phyloP scores from a whole-genome alignment of 2,113 vertebrate species.

The Gallinago paraguaiae region DNA sequence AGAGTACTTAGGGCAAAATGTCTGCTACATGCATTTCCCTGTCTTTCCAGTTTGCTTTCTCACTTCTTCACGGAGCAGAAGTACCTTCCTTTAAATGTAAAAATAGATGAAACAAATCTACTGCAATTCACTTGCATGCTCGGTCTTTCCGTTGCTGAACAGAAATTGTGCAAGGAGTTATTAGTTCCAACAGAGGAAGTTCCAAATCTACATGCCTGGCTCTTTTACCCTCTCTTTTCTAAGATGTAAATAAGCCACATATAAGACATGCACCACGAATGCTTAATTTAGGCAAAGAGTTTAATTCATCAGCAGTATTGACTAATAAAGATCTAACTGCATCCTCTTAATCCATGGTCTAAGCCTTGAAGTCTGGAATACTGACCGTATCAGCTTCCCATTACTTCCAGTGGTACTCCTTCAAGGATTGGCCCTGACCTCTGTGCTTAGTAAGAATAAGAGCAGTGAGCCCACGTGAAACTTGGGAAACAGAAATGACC shows the following conservation, averaged over 20 bases:
- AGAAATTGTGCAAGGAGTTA: neutral
- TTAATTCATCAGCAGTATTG: neutral
- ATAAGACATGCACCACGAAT: neutral
- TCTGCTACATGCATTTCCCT: neutral
- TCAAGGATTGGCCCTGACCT: neutral
- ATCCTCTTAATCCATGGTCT: neutral
- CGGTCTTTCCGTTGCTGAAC: neutral
- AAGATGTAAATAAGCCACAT: neutral
- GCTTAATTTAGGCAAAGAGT: neutral
- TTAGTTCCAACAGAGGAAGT: neutral
- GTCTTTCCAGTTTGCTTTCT: neutral
- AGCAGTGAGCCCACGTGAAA: conserved; percentile 11
- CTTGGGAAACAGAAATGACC: neutral
- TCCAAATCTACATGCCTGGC: neutral
- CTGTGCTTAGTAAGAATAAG: neutral
- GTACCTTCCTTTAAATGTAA: neutral
- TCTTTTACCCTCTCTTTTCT: neutral
- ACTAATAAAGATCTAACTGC: neutral
- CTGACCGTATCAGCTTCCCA: neutral
- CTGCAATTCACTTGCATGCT: neutral
- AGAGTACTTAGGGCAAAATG: neutral
- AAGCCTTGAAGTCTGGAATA: neutral
- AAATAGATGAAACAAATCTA: neutral
- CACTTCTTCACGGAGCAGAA: neutral
- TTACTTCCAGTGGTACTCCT: neutral